phyloP scores from a whole-genome alignment of 2,797 vertebrate species.

The Lepidocolaptes lacrymiger region DNA sequence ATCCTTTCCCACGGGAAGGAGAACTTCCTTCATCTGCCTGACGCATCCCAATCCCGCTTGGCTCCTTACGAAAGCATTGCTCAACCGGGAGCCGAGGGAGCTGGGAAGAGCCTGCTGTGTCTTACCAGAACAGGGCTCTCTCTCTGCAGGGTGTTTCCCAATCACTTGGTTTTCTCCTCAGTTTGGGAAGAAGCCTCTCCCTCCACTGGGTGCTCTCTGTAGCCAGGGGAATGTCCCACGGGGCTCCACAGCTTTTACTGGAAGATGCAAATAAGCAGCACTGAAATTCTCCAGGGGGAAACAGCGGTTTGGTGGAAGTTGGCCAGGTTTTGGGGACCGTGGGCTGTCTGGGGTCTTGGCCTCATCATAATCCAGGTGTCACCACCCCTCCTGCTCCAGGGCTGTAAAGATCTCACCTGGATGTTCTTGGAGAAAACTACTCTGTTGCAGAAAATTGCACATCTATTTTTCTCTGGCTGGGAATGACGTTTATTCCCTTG shows the following conservation, averaged over 20 bases:
- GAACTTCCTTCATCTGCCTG: not conserved
- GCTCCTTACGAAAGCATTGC: conserved; percentile 25
- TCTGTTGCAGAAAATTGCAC: not conserved
- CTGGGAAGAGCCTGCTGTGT: not conserved
- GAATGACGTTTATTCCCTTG: not conserved
- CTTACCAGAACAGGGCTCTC: not conserved
- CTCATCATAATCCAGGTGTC: accelerated
- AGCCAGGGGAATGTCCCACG: accelerated
- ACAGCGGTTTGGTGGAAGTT: not conserved
- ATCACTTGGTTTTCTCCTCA: accelerated
- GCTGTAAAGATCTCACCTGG: not conserved
- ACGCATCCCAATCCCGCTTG: not conserved
- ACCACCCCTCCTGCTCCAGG: not conserved
- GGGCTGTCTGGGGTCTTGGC: not conserved
- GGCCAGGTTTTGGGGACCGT: not conserved
- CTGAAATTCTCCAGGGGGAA: accelerated
- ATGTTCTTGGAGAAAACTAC: not conserved
- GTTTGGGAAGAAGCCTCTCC: not conserved
- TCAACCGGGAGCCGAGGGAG: not conserved
- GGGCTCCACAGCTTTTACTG: not conserved
- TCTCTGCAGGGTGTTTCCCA: not conserved
- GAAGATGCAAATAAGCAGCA: not conserved
- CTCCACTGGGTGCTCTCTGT: not conserved
- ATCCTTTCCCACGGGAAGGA: conserved; percentile 18
- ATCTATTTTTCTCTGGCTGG: not conserved